Evolutionary conservation across 2,113 vertebrate species (phyloP), one percentile per base, ranked within the genome.

Genomic region (Paracanthobrama guichenoti): DNA sequence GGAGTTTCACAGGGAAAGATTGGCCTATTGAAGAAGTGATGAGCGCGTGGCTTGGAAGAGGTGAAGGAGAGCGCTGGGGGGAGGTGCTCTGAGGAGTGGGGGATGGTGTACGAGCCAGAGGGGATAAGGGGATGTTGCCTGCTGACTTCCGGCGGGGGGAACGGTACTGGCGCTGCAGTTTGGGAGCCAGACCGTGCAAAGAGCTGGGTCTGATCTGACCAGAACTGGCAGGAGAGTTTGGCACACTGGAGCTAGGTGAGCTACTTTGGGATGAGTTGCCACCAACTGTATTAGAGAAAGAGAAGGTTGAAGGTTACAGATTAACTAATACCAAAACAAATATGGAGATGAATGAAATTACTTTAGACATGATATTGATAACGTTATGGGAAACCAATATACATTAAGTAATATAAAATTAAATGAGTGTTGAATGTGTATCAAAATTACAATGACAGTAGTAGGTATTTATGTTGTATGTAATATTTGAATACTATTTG

Each of bases 211-310:
- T 93, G 90, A 98, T 97, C 88, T 99, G 98, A 9, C 96, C 97
- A 0, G 97, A 98, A 89, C 96, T 95, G 60, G 98, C 97, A 2
- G 98, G 98, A 78, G 97, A 98, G 92, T 98, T 98, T 24, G 98
- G 98, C 67, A 97, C 96, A 0, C 97, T 98, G 92, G 97, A 99
- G 91, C 96, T 96, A 67, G 98, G 98, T 59, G 97, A 98, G 92
- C 97, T 98, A 96, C 97, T 99, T 93, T 98, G 98, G 4, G 98
- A 99, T 8, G 98, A 99, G 91, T 94, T 97, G 11, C 96, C 97
- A 46, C 95, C 97, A 79, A 97, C 97, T 98, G 91, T 73, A 73
- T 86, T 1, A 80, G 35, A 86, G 2, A 88, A 16, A 35, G 46
- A 31, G 6, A 46, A 11, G 44, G 20, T 42, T 62, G 14, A 78